These are phyloP conservation scores for Drosophila persimilis DNA, from an alignment of 1,140 invertebrate species.

Conservation along the genomic window DNA sequence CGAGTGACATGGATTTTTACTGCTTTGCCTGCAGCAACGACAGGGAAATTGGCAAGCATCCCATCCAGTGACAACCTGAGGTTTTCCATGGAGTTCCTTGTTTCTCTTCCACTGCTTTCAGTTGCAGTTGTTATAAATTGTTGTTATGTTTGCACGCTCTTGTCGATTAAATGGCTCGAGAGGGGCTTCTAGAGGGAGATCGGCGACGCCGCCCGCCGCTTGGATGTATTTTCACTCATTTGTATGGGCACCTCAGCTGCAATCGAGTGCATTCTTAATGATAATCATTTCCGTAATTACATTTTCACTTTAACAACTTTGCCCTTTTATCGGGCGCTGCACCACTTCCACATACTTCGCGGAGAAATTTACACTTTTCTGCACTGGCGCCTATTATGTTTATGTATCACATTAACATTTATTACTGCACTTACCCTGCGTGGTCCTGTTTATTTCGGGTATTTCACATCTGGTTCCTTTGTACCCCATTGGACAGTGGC, in stretches of 20 bases:
- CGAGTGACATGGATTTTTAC: constrained; percentile 19
- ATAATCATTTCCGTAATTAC: constrained; percentile 82
- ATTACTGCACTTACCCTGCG: constrained; percentile 77
- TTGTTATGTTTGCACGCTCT: constrained; percentile 60
- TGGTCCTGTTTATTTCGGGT: constrained; percentile 82
- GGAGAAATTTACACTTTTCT: background rate
- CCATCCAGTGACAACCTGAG: constrained; percentile 50
- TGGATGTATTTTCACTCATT: constrained; percentile 14
- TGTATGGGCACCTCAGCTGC: constrained; percentile 36
- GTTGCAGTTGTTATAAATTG: constrained; percentile 52
- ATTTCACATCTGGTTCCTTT: constrained; percentile 88
- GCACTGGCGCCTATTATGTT: constrained; percentile 20
- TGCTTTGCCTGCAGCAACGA: constrained; percentile 12
- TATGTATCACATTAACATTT: constrained; percentile 47
- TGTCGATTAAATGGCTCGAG: constrained; percentile 48
- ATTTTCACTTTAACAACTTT: constrained; percentile 52
- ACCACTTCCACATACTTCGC: no score
- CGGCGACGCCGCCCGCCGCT: background rate
- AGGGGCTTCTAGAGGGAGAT: constrained; percentile 6
- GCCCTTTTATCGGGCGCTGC: background rate
- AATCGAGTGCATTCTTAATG: constrained; percentile 74
- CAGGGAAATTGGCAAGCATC: constrained; percentile 34
- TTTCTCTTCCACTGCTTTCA: constrained; percentile 34
- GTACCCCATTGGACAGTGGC: constrained; percentile 86
- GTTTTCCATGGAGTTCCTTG: constrained; percentile 29